phyloP scores from a whole-genome alignment of 1,140 invertebrate genomes.

The Hypothenemus hampei region DNA sequence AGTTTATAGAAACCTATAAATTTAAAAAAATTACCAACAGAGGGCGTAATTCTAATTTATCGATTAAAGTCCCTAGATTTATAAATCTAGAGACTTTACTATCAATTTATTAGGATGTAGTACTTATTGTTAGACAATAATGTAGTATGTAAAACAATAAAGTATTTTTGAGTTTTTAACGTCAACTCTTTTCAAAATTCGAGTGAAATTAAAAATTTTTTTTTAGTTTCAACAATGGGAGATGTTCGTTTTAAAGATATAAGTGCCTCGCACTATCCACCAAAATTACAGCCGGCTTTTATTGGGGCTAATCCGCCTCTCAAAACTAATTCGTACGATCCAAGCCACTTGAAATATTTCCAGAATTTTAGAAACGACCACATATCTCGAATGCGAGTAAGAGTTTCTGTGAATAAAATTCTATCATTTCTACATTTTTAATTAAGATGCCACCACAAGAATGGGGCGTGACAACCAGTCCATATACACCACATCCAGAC shows the following conservation, averaged over 20 bases:
- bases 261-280: slow-evolving; percentile 35
- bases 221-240: not conserved
- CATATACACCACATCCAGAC: slow-evolving; percentile 47
- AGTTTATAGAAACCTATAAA: too few species aligned
- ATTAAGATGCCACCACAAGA: slow-evolving; percentile 39
- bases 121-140: too few species aligned
- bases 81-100: too few species aligned
- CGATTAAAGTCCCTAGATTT: too few species aligned
- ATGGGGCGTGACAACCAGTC: slow-evolving; percentile 46
- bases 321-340: slow-evolving; percentile 30
- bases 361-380: slow-evolving; percentile 43
- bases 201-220: slow-evolving; percentile 16
- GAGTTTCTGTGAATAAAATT: slow-evolving; percentile 2
- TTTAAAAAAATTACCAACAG: too few species aligned
- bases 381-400: slow-evolving; percentile 42
- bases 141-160: too few species aligned
- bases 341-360: slow-evolving; percentile 37
- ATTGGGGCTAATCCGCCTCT: slow-evolving; percentile 39
- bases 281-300: slow-evolving; percentile 33
- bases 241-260: slow-evolving; percentile 15
- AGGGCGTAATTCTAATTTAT: too few species aligned
- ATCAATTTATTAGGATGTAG: too few species aligned
- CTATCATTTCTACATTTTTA: not conserved
- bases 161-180: too few species aligned
- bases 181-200: not conserved